phyloP scores from a whole-genome alignment of 2,113 vertebrate species.

The Callipepla californica region DNA sequence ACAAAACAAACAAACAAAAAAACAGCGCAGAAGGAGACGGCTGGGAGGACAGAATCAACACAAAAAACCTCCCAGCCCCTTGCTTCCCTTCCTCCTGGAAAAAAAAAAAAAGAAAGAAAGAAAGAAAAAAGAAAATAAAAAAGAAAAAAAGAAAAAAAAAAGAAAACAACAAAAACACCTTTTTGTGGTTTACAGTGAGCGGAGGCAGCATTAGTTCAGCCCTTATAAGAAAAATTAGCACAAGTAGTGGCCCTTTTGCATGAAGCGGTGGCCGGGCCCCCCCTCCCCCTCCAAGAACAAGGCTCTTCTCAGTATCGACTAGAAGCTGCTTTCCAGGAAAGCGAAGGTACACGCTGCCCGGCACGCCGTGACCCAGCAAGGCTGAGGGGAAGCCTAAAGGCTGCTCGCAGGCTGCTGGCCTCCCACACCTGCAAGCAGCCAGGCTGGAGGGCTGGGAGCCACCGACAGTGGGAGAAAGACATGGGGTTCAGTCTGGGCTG shows the following conservation, averaged over 20 bases:
- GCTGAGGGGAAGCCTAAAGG: not conserved
- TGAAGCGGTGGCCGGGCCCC: slow-evolving; percentile 3
- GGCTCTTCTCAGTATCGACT: slow-evolving; percentile 44
- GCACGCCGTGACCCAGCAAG: not conserved
- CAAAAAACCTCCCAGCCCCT: not conserved
- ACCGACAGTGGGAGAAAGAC: not conserved
- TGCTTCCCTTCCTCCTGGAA: not conserved
- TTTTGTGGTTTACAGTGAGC: not conserved
- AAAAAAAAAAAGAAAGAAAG: too few relatives aligned
- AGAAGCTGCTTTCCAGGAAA: slow-evolving; percentile 73
- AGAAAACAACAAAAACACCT: not conserved
- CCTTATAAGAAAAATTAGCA: slow-evolving; percentile 16
- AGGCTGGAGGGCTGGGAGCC: not conserved
- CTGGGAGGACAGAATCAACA: not conserved
- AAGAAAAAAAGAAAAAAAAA: not conserved
- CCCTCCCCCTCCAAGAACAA: not conserved
- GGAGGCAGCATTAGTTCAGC: not conserved
- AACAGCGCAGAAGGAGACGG: not conserved
- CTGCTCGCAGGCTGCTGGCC: not conserved
- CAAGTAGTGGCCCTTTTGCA: not conserved
- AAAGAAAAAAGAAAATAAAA: not conserved
- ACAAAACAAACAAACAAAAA: not conserved
- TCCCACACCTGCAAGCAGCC: not conserved
- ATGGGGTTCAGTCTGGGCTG: not conserved
- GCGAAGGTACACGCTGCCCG: not conserved